These are phyloP conservation scores for Lepidurus couesii DNA, from an alignment of 1,140 invertebrate species.

Conservation along the genomic window DNA sequence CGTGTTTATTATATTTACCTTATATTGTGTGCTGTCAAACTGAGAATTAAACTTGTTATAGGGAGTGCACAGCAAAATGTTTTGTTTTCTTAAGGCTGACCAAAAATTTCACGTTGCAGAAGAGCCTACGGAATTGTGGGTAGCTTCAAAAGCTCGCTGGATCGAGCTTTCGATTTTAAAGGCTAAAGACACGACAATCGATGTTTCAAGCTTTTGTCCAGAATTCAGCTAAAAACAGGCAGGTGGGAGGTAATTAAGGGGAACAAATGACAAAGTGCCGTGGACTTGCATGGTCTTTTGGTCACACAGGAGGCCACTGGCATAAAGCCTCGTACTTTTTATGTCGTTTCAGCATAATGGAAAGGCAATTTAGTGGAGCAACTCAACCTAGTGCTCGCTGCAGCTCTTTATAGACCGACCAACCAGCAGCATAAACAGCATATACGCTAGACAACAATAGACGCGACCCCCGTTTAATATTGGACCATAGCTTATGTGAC, in stretches of 20 bases:
- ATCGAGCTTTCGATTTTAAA: not conserved
- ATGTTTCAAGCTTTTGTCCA: conserved; percentile 6
- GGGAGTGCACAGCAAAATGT: not conserved
- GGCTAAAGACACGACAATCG: not conserved
- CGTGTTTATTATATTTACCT: not conserved
- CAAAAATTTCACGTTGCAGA: not conserved
- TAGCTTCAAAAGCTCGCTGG: not conserved
- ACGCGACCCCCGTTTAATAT: not conserved
- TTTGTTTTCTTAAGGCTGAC: not conserved
- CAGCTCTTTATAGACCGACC: conserved; percentile 12
- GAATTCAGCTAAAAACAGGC: not conserved
- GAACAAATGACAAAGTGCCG: conserved; percentile 18
- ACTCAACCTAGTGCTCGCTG: not conserved
- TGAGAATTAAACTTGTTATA: not conserved
- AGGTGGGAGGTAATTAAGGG: not conserved
- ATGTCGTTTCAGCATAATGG: conserved; percentile 19
- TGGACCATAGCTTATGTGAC: conserved; percentile 8
- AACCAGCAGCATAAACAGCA: conserved; percentile 12
- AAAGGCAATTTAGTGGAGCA: conserved; percentile 22
- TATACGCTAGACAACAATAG: conserved; percentile 7
- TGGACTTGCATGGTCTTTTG: conserved; percentile 11
- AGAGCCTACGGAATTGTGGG: not conserved
- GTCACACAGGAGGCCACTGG: conserved; percentile 18
- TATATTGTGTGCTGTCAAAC: conserved; percentile 14
- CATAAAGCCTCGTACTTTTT: conserved; percentile 9